A percentile compares a stretch with the other conserved stretches of the same genome.
phyloP scores from a whole-genome alignment of 2,888 invertebrate genomes.

The Cerceris rybyensis region DNA sequence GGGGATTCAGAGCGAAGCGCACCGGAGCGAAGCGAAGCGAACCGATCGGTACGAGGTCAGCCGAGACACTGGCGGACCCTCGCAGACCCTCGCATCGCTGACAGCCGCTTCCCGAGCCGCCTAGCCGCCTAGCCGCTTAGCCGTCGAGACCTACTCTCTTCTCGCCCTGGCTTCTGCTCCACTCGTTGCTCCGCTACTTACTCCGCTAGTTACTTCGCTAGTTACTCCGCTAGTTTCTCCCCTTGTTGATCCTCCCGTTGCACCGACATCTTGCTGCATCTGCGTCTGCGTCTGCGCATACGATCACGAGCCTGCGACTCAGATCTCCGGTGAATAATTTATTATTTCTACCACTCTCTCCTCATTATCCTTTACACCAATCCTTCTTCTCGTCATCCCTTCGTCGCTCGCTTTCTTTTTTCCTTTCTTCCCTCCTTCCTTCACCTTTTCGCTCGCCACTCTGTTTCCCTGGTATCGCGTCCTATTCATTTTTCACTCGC shows the following conservation, averaged over 20 bases:
- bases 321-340: conserved; percentile 81
- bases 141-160: no score
- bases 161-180: no score
- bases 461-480: background rate
- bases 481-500: background rate
- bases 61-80: conserved; percentile 71
- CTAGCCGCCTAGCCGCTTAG: no score
- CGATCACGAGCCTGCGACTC: conserved; percentile 61
- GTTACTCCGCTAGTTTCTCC: no score
- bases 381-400: background rate
- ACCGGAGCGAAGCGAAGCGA: conserved; percentile 12
- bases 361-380: background rate
- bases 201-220: no score
- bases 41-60: conserved; percentile 74
- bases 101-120: conserved; percentile 37
- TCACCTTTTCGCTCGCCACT: background rate
- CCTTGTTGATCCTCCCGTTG: no score
- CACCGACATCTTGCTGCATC: no score
- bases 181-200: no score
- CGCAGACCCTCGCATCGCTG: conserved; percentile 51
- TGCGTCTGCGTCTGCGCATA: no score
- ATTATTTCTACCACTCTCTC: conserved; percentile 74
- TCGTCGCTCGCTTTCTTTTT: background rate
- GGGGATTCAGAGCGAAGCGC: conserved; percentile 13
- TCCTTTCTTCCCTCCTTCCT: background rate